These are phyloP conservation scores for Mactromeris polynyma DNA, from an alignment of 2,888 invertebrate species.

Conservation along the genomic window DNA sequence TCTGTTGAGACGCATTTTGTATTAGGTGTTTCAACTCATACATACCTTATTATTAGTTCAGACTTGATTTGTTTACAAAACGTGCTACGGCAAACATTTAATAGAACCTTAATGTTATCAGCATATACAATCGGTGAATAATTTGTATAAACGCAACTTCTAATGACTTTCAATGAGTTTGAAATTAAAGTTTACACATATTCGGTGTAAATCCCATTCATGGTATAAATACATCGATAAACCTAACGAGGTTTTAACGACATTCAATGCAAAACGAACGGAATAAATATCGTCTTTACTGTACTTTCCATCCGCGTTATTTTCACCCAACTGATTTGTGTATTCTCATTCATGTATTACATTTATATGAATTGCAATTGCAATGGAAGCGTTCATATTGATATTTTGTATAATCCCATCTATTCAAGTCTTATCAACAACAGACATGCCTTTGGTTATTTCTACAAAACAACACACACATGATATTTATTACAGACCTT, in stretches of 20 bases:
- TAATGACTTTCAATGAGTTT: not conserved
- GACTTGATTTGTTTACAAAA: not conserved
- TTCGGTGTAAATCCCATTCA: not conserved
- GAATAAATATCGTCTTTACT: too few relatives aligned
- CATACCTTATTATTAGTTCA: not conserved
- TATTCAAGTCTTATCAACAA: too few relatives aligned
- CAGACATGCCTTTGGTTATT: too few relatives aligned
- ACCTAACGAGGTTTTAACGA: not conserved
- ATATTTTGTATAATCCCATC: too few relatives aligned
- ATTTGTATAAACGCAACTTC: not conserved
- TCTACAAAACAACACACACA: too few relatives aligned
- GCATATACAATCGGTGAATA: not conserved
- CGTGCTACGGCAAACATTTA: not conserved
- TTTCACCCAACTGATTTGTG: too few relatives aligned
- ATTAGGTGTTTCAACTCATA: not conserved
- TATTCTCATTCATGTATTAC: too few relatives aligned
- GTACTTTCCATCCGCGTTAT: too few relatives aligned
- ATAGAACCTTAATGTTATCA: not conserved
- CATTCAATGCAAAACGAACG: too few relatives aligned
- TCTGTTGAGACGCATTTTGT: not conserved
- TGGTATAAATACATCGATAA: not conserved
- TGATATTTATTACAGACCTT: too few relatives aligned
- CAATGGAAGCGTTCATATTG: too few relatives aligned
- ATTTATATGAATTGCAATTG: too few relatives aligned
- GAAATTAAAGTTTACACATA: not conserved